Evolutionary conservation across 2,888 invertebrate genomes (phyloP), one percentile per base, ranked within the genome.

Genomic region (Heliconius sara): DNA sequence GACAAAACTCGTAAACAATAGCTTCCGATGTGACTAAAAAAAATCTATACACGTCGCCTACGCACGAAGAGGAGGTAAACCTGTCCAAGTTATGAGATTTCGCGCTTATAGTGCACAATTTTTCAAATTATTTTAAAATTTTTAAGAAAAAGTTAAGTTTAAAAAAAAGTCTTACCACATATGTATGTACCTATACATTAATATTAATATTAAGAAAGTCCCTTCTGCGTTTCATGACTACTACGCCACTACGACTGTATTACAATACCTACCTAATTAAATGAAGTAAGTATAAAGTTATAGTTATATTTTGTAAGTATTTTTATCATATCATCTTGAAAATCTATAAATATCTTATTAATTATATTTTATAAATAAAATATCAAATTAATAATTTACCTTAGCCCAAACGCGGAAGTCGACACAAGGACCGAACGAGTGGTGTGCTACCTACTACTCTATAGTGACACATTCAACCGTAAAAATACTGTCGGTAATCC

Each of bases 1-100:
- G 84, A 94, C 93, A 94, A 94, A 90, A 91, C 87, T 83, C 81
- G 87, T 89, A 90, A 90, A 95, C 94, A 95, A 94, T 89, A 87
- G 88, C 88, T 89, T 88, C 86, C 81, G 89, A 90, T 88, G 90
- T 92, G 92, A 92, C 93, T 93, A 91, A 92, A 92, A 94, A 70
- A 91, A 87, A 92, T 93, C 91, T 90, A 90, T 90, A 87, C 87
- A 89, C 89, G 89, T 92, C 93, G 74, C 78, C 78, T 78, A 79
- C 79, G 72, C 91, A 91, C 92, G 90, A 91, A 92, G 88, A 90
- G 87, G 89, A 74, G 66, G 78, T 30, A 72, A 83, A 68, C 81
- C 73, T 90, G 88, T 83, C 6, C 86, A 90, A 90, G 83, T 77
- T 78, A 83, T 30, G 84, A 85, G 83, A 81, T 13, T 25, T 27